These are phyloP conservation scores for Scomber scombrus DNA, from an alignment of 2,113 vertebrate genomes.

Conservation along the genomic window DNA sequence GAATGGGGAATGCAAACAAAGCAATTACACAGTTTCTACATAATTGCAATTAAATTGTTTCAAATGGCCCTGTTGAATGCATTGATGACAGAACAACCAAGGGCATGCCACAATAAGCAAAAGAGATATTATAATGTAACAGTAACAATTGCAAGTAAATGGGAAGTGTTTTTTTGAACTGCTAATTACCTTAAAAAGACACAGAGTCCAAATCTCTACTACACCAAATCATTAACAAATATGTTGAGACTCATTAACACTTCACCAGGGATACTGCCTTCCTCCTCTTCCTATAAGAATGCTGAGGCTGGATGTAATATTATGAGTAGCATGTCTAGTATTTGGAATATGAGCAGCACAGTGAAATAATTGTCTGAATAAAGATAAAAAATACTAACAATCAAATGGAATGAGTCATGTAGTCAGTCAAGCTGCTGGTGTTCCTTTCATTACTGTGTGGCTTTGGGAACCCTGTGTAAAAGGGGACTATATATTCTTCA, in stretches of 20 bases:
- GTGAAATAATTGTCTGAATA: conserved; percentile 2
- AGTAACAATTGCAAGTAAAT: conserved; percentile 25
- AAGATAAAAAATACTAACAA: conserved; percentile 30
- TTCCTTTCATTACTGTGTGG: conserved; percentile 12
- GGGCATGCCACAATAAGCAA: conserved; percentile 19
- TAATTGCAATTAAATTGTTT: conserved; percentile 28
- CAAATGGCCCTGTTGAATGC: conserved; percentile 16
- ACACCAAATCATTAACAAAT: conserved; percentile 38
- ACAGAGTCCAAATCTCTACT: conserved; percentile 40
- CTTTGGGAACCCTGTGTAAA: background rate
- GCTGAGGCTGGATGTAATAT: conserved; percentile 5
- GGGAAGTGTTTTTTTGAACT: conserved; percentile 45
- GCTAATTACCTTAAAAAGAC: conserved; percentile 54
- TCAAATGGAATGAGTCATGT: conserved; percentile 24
- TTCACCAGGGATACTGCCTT: conserved; percentile 3
- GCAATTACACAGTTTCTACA: conserved; percentile 10
- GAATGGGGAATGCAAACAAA: background rate
- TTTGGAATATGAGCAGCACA: conserved; percentile 7
- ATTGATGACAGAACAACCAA: conserved; percentile 31
- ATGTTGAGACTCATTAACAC: conserved; percentile 25
- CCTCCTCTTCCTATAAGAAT: conserved; percentile 26
- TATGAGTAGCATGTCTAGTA: background rate
- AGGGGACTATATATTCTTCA: conserved; percentile 15
- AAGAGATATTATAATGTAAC: conserved; percentile 26
- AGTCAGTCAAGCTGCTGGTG: conserved; percentile 7